These are phyloP conservation scores for Aphis gossypii DNA, from an alignment of 1,140 invertebrate genomes.

Conservation along the genomic window DNA sequence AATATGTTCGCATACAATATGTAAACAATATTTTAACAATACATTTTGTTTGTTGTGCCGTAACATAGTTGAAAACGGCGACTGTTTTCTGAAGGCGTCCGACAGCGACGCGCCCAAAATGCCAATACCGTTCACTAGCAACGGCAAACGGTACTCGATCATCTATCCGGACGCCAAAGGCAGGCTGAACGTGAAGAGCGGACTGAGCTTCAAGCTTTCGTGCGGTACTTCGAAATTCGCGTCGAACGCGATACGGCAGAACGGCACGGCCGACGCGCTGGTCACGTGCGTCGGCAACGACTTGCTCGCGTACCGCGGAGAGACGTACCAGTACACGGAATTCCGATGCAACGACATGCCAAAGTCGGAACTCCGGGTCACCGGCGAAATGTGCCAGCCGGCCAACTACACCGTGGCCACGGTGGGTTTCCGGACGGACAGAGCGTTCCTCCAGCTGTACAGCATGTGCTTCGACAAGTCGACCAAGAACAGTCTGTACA, in stretches of 20 bases:
- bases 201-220: neutral
- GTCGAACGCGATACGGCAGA: neutral
- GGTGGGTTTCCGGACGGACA: neutral
- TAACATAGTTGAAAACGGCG: neutral
- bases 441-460: neutral
- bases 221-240: neutral
- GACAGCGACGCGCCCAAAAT: neutral
- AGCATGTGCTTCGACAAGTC: constrained; percentile 24
- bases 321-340: neutral
- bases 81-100: neutral
- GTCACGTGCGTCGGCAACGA: neutral
- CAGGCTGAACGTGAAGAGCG: neutral
- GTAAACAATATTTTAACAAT: too few relatives aligned
- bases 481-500: constrained; percentile 14
- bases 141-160: neutral
- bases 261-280: neutral
- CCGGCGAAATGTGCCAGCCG: neutral
- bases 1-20: too few relatives aligned
- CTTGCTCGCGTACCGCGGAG: neutral
- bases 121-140: constrained; percentile 7
- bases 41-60: too few relatives aligned
- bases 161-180: constrained; percentile 18
- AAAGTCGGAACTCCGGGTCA: neutral
- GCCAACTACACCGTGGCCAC: neutral
- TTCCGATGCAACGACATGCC: constrained; percentile 15